Base-by-base conservation (phyloP, 92 coral and sea anemone genomes). In the Parazoanthus swiftii region DNA sequence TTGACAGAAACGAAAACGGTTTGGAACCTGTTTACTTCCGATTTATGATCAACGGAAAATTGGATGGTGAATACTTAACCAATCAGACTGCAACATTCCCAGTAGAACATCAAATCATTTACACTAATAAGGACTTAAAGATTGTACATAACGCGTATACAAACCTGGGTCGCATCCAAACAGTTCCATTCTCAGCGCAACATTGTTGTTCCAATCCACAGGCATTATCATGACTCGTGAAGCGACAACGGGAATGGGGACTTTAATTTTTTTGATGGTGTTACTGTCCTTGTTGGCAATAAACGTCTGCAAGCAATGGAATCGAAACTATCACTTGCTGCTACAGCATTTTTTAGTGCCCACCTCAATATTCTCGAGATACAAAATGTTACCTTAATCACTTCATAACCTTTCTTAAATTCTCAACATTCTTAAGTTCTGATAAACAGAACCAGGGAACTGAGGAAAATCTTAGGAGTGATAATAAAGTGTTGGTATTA, bases 161-260 rank as follows among this genome's bases (percentile, higher is more conserved):
- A 48, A 46, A 93, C 98, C 98, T 16, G 98, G 95, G 16, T 90
- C 82, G 79, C 98, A 94, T 36, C 98, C 98, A 78, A 91, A 94
- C 36, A 94, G 85, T 48, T 94, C 95, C 98, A 94, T 93, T 70
- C 98, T 90, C 37, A 94, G 79, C 37, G 91, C 95, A 13, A 89
- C 92, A 81, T 94, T 94, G 37, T 91, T 91, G 29, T 91, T 77
- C 85, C 85, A 86, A 4, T 38, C 36, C 68, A 89, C 74, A n/a
- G 92, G 91, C 11, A 67, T 23, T 65, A 94, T 14, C 86, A 94
- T 87, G 33, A 94, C 88, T 35, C 70, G 38, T 74, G 93, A 82
- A 72, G 98, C 92, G 5, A 89, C 78, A 63, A 94, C 95, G 3
- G 98, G 98, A 35, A 89, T 88, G 6, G 95, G 92, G 29, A 94